A percentile compares a stretch with the other conserved stretches of the same genome.
Conservation (phyloP, 2,797 vertebrate genomes). For the Esox masquinongy region DNA sequence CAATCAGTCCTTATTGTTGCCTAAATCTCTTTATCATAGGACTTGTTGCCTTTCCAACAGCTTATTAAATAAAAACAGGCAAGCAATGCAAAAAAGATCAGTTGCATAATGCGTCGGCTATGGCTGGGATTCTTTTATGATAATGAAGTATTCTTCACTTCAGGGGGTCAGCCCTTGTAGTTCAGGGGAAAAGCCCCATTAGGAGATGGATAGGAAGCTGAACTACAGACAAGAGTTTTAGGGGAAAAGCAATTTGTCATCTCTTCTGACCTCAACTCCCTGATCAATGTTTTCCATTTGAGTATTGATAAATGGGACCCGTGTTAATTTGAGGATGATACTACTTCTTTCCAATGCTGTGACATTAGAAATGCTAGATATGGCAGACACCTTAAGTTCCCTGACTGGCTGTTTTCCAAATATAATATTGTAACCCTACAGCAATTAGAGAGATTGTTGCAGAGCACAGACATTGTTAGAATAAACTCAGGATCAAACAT, state of each 20-base stretch:
- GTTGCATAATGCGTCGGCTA: not conserved
- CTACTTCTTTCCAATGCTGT: slow-evolving; percentile 47
- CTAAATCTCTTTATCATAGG: slow-evolving; percentile 75
- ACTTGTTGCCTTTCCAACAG: slow-evolving; percentile 63
- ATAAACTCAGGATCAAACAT: slow-evolving; percentile 63
- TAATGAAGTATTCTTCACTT: slow-evolving; percentile 1
- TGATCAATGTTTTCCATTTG: slow-evolving; percentile 68
- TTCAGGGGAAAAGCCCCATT: slow-evolving; percentile 3
- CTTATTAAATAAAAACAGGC: slow-evolving; percentile 64
- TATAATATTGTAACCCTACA: slow-evolving; percentile 59
- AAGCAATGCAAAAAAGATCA: slow-evolving; percentile 51
- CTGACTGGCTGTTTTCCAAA: slow-evolving; percentile 66
- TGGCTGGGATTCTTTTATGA: not conserved
- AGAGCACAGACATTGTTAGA: slow-evolving; percentile 49
- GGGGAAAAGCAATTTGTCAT: slow-evolving; percentile 49
- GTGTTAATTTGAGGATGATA: slow-evolving; percentile 52
- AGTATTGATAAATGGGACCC: slow-evolving; percentile 48
- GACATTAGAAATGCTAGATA: slow-evolving; percentile 58
- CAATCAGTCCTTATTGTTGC: slow-evolving; percentile 72
- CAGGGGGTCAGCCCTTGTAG: not conserved
- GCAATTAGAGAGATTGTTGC: slow-evolving; percentile 63
- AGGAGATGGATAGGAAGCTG: slow-evolving; percentile 14
- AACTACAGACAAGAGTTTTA: slow-evolving; percentile 18
- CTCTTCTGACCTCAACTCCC: slow-evolving; percentile 59
- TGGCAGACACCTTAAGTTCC: slow-evolving; percentile 37